Evolutionary conservation across 2,797 vertebrate genomes (phyloP), one percentile per base, ranked within the genome.

Genomic region (Alectoris magna): DNA sequence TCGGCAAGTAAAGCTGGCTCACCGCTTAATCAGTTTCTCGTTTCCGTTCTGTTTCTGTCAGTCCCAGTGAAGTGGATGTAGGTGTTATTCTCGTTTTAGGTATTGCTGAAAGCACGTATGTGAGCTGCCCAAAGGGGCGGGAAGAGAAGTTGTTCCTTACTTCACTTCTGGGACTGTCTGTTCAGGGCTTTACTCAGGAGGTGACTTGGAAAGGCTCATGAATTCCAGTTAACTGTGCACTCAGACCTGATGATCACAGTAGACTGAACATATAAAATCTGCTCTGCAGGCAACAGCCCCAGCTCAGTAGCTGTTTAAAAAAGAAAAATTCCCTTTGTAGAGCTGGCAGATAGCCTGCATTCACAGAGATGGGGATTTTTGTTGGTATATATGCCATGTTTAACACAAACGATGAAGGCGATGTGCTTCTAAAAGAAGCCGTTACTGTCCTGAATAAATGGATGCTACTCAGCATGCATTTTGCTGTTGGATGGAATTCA

Each of bases 221-320:
- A 96, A 96, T 96, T 97, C 95, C 95, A 86, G 92, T 95, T 92
- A 94, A 94, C 93, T 93, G 66, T 73, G 90, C 87, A 75, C 88
- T 95, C 90, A 87, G 93, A 92, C 87, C 87, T 91, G 94, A 79
- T 60, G 87, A 91, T 76, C 9, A 6, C 58, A 91, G 91, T 71
- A 77, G 74, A 80, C 77, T 90, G 79, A 92, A 88, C 90, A 66
- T 46, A 95, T 38, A 92, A 84, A 94, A 97, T 93, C 86, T 84
- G 92, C 89, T 96, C 85, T 86, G 90, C 88, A 82, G 87, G 85
- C 93, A 86, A 22, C 83, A 73, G 76, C 62, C 63, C 58, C 24
- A 58, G 39, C 2, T 14, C 71, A 78, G 87, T 91, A 94, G 85
- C 75, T 92, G 46, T 86, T 92, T 16, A 11, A 29, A 51, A 85